Conservation (phyloP, 2,113 vertebrate genomes). For the Tetrax tetrax region DNA sequence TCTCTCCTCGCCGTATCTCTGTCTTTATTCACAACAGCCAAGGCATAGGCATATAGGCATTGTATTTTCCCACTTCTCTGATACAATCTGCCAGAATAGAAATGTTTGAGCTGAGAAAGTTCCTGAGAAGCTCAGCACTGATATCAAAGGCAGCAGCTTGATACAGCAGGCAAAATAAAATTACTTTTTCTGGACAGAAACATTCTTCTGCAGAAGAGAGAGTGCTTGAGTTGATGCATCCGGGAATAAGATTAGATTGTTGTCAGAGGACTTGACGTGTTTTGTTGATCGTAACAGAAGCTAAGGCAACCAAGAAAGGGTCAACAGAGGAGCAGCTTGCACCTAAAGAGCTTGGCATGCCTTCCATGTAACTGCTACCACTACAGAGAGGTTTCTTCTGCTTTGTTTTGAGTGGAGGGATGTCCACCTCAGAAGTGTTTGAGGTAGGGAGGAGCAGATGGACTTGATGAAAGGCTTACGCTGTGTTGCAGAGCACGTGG, state of each 20-base stretch:
- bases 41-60: background rate
- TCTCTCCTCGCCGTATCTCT: background rate
- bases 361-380: background rate
- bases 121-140: slow-evolving; percentile 3
- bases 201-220: background rate
- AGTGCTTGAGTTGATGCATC: background rate
- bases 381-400: background rate
- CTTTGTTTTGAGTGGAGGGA: background rate
- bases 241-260: slow-evolving; percentile 23
- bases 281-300: background rate
- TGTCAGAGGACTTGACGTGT: background rate
- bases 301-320: background rate
- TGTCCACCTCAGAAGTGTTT: background rate
- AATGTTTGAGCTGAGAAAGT: slow-evolving; percentile 13
- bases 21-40: background rate
- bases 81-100: slow-evolving; percentile 1
- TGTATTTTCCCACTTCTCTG: background rate
- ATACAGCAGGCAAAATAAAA: background rate
- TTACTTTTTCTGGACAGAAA: slow-evolving; percentile 24
- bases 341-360: fast-evolving
- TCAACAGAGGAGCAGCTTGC: background rate
- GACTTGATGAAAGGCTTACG: background rate
- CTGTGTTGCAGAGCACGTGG: fast-evolving
- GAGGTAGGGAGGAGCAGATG: background rate
- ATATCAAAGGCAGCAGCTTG: background rate